phyloP scores from a whole-genome alignment of 2,113 vertebrate species.

The Scolopax mira region DNA sequence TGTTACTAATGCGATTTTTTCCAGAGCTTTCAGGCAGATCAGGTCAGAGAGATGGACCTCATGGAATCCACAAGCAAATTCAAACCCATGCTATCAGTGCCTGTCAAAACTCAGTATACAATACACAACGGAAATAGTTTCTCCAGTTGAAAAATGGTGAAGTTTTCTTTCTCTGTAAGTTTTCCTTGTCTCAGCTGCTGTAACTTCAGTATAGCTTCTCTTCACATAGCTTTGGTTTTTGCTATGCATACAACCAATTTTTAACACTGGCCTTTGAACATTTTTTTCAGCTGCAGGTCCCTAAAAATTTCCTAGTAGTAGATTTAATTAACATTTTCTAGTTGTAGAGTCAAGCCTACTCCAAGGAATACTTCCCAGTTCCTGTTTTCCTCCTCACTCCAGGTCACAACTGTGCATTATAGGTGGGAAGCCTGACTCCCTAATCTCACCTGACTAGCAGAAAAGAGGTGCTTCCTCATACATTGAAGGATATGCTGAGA shows the following conservation, averaged over 20 bases:
- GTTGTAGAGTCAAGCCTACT: not conserved
- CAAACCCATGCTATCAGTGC: not conserved
- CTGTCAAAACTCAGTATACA: not conserved
- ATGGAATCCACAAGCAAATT: not conserved
- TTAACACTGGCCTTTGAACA: not conserved
- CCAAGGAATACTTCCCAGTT: not conserved
- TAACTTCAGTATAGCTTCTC: not conserved
- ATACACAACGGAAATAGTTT: not conserved
- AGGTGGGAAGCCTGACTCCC: not conserved
- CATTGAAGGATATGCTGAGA: not conserved
- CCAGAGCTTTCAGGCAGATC: not conserved
- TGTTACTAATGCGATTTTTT: not conserved
- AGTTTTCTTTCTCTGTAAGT: not conserved
- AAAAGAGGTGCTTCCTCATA: not conserved
- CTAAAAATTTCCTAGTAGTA: not conserved
- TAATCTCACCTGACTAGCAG: not conserved
- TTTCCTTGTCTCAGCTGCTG: not conserved
- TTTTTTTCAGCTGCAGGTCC: not conserved
- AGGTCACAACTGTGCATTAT: not conserved
- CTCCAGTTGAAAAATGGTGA: not conserved
- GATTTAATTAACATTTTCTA: not conserved
- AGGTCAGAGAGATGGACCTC: not conserved
- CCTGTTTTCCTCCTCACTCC: not conserved
- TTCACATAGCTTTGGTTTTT: not conserved
- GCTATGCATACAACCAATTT: not conserved